Evolutionary conservation across 2,797 vertebrate species (phyloP).

Genomic region (Pterois miles): DNA sequence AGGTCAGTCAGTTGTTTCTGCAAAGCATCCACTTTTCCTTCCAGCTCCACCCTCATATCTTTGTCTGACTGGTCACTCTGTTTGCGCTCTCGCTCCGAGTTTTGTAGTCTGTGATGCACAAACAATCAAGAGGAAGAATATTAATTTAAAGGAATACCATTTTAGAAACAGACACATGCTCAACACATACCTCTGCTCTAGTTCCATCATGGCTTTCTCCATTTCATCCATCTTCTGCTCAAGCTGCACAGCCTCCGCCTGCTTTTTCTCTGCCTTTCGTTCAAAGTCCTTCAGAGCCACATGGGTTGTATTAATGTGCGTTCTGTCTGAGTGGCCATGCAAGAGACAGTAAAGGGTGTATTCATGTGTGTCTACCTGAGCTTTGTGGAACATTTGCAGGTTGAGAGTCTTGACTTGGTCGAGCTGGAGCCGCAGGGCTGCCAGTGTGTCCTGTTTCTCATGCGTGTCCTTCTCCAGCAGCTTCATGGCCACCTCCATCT

Average conservation of each 20-base stretch:
- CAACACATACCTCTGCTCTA: conserved; percentile 84
- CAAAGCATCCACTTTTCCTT: conserved; percentile 81
- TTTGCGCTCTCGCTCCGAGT: conserved; percentile 84
- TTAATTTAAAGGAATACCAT: neutral
- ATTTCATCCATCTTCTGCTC: conserved; percentile 91
- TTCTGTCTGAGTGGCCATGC: neutral
- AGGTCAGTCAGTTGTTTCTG: conserved; percentile 89
- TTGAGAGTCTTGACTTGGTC: conserved; percentile 98
- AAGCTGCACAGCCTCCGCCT: conserved; percentile 85
- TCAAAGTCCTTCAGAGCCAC: conserved; percentile 83
- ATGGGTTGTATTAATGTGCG: neutral
- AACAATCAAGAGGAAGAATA: neutral
- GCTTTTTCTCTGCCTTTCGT: conserved; percentile 87
- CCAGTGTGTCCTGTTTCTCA: conserved; percentile 95
- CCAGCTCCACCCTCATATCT: conserved; percentile 87
- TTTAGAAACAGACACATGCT: neutral
- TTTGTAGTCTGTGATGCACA: conserved; percentile 82
- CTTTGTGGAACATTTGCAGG: conserved; percentile 97
- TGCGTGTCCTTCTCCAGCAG: conserved; percentile 97
- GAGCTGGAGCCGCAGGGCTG: conserved; percentile 91
- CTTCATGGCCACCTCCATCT: conserved; percentile 99
- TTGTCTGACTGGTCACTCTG: conserved; percentile 85
- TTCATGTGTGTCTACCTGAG: conserved; percentile 83
- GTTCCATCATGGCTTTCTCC: conserved; percentile 87
- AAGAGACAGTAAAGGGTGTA: neutral